Conservation (phyloP, 2,797 vertebrate species). For the Podarcis siculus region DNA sequence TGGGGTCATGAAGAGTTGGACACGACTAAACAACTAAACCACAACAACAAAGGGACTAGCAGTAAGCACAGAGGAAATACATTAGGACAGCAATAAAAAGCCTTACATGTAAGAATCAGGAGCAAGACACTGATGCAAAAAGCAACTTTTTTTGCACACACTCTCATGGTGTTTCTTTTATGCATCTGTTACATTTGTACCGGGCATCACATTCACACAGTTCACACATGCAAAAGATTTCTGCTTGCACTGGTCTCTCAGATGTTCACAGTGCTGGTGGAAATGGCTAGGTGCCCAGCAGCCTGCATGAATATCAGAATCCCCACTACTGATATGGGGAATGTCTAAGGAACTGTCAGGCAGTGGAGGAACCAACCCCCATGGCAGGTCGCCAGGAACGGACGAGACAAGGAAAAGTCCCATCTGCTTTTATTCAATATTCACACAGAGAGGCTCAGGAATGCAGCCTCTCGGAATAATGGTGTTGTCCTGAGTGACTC, state of each 20-base stretch:
- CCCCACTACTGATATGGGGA: neutral
- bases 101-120: neutral
- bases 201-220: neutral
- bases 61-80: neutral
- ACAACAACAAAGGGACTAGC: too few relatives aligned
- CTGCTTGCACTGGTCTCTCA: neutral
- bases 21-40: too few relatives aligned
- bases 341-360: neutral
- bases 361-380: too few relatives aligned
- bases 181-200: neutral
- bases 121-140: neutral
- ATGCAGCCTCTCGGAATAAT: too few relatives aligned
- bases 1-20: too few relatives aligned
- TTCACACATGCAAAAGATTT: neutral
- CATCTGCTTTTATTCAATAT: too few relatives aligned
- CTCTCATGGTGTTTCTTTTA: neutral
- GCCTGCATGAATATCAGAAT: neutral
- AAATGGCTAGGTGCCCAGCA: neutral
- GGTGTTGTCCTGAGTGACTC: too few relatives aligned
- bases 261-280: neutral
- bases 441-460: too few relatives aligned
- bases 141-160: neutral
- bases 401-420: too few relatives aligned
- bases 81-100: neutral
- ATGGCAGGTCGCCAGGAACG: too few relatives aligned